A percentile compares a stretch with the other conserved stretches of the same genome.
These are phyloP conservation scores for Nomada lathburiana DNA, from an alignment of 2,888 invertebrate species.

Conservation along the genomic window DNA sequence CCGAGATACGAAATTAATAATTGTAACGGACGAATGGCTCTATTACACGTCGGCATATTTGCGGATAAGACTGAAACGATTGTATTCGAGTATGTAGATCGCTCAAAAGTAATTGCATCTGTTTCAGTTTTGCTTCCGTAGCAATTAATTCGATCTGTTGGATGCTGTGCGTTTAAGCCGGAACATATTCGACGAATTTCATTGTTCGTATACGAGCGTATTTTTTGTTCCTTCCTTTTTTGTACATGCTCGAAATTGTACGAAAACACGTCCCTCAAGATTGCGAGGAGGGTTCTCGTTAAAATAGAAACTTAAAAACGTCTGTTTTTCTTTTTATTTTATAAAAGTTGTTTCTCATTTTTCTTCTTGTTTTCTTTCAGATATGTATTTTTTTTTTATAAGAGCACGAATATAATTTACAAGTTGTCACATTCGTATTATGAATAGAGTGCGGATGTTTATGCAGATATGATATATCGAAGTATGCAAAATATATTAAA, in stretches of 20 bases:
- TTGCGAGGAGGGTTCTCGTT: neutral
- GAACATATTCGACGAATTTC: neutral
- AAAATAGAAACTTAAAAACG: slow-evolving; percentile 9
- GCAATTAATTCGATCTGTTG: slow-evolving; percentile 4
- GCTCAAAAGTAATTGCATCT: neutral
- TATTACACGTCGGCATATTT: neutral
- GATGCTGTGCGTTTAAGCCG: slow-evolving; percentile 3
- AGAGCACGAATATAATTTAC: slow-evolving; percentile 16
- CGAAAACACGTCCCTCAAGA: neutral
- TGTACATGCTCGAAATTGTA: neutral
- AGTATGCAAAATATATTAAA: neutral
- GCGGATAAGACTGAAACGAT: neutral
- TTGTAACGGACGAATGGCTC: slow-evolving; percentile 9
- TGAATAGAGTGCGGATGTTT: neutral
- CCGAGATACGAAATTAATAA: slow-evolving; percentile 13
- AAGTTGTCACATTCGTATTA: slow-evolving; percentile 31
- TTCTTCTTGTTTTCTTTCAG: neutral
- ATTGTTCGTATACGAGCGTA: neutral
- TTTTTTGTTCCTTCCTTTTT: neutral
- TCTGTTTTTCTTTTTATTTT: slow-evolving; percentile 6
- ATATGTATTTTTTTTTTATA: slow-evolving; percentile 20
- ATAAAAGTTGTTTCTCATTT: slow-evolving; percentile 11
- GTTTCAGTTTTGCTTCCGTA: slow-evolving; percentile 1
- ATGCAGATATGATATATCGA: too few species aligned
- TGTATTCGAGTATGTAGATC: slow-evolving; percentile 7